phyloP scores from a whole-genome alignment of 2,113 vertebrate genomes.

The Melanerpes formicivorus region DNA sequence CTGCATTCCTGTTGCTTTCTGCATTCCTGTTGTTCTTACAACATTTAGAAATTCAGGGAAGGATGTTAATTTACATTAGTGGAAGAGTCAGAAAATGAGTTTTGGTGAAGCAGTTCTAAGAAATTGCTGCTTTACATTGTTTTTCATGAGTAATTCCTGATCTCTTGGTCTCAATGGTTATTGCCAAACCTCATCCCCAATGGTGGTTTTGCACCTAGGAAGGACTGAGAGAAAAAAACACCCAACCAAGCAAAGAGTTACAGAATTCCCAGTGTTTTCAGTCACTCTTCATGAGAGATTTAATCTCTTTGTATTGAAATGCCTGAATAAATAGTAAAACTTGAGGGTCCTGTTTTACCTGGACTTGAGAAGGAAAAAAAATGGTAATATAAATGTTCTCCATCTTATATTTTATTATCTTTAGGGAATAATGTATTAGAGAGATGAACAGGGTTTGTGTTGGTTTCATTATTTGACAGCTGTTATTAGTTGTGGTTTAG shows the following conservation, averaged over 20 bases:
- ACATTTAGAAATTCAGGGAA: not conserved
- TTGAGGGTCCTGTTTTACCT: slow-evolving; percentile 20
- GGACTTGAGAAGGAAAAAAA: not conserved
- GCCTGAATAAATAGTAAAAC: not conserved
- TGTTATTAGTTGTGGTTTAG: not conserved
- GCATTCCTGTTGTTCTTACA: not conserved
- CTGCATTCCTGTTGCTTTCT: too few relatives aligned
- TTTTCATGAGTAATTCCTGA: not conserved
- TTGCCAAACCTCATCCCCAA: not conserved
- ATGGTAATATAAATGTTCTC: not conserved
- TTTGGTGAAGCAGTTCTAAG: not conserved
- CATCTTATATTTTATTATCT: not conserved
- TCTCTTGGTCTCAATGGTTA: not conserved
- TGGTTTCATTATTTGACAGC: not conserved
- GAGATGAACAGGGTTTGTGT: not conserved
- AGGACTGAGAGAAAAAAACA: accelerated
- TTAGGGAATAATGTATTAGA: not conserved
- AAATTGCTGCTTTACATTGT: not conserved
- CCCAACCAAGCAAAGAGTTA: not conserved
- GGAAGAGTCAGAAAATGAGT: not conserved
- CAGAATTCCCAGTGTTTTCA: not conserved
- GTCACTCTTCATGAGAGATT: not conserved
- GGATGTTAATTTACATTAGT: not conserved
- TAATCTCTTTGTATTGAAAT: not conserved
- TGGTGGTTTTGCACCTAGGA: not conserved